These are phyloP conservation scores for Lycaon pictus DNA, from an alignment of 2,113 vertebrate genomes.

Conservation along the genomic window DNA sequence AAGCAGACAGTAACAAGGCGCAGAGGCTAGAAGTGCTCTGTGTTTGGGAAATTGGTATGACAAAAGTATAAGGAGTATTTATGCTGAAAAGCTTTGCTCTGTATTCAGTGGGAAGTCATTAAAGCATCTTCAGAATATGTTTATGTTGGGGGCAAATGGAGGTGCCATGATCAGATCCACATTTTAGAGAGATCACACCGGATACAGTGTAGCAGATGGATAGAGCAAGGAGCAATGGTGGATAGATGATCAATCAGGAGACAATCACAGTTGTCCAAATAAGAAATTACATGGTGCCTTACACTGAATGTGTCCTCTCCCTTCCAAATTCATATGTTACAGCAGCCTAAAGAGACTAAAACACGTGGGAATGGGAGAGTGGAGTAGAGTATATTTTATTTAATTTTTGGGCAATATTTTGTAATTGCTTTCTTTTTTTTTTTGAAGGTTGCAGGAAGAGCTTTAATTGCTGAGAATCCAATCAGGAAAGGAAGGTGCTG, in stretches of 20 bases:
- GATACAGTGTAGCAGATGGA: neutral
- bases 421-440: neutral
- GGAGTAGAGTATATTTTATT: neutral
- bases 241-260: neutral
- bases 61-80: neutral
- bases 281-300: neutral
- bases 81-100: neutral
- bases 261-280: neutral
- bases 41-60: neutral
- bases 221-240: neutral
- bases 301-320: neutral
- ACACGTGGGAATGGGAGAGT: neutral
- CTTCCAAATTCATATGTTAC: neutral
- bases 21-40: neutral
- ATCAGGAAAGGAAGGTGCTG: too few species aligned
- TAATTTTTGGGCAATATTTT: neutral
- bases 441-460: too few species aligned
- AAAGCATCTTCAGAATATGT: neutral
- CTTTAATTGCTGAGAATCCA: too few species aligned
- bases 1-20: neutral
- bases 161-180: neutral
- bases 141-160: neutral
- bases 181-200: neutral
- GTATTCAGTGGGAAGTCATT: neutral
- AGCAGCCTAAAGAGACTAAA: neutral